Percentiles rank a stretch among this genome's conserved stretches.
Evolutionary conservation across 2,797 vertebrate genomes (phyloP).

Genomic region (Pseudochaenichthys georgianus): DNA sequence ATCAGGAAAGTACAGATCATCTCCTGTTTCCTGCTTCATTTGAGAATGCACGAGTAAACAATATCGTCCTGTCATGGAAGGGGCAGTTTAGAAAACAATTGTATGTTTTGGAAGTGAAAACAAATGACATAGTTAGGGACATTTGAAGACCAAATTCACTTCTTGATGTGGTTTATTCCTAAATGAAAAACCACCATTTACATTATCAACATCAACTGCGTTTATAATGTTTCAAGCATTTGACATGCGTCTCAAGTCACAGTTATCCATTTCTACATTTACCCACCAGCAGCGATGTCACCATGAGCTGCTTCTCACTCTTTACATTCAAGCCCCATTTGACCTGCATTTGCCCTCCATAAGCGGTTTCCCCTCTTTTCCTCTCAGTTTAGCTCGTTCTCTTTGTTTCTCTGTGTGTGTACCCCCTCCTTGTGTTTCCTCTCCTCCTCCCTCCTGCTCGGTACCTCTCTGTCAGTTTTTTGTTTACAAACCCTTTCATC

Average conservation of each 20-base stretch:
- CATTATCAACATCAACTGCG: not conserved
- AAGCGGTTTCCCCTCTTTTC: slow-evolving; percentile 59
- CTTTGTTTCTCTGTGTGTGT: slow-evolving; percentile 51
- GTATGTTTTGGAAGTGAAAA: no score
- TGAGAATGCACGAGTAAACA: no score
- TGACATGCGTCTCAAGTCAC: slow-evolving; percentile 14
- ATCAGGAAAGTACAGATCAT: not conserved
- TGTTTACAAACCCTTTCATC: slow-evolving; percentile 77
- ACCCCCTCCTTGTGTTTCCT: not conserved
- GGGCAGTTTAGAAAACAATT: no score
- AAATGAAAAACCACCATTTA: not conserved
- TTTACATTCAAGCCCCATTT: slow-evolving; percentile 52
- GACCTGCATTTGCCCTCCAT: slow-evolving; percentile 76
- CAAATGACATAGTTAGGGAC: no score
- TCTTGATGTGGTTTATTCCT: no score
- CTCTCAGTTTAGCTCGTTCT: slow-evolving; percentile 26
- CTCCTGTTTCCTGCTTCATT: no score
- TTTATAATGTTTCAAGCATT: not conserved
- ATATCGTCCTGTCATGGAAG: no score
- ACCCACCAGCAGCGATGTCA: slow-evolving; percentile 39
- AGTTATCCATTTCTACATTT: slow-evolving; percentile 43
- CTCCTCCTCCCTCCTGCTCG: no score
- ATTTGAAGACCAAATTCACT: no score
- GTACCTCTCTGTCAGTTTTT: slow-evolving; percentile 58
- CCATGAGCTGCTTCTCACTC: slow-evolving; percentile 23